phyloP scores from a whole-genome alignment of 2,113 vertebrate species.

The Cyprinodon brontotheroides region DNA sequence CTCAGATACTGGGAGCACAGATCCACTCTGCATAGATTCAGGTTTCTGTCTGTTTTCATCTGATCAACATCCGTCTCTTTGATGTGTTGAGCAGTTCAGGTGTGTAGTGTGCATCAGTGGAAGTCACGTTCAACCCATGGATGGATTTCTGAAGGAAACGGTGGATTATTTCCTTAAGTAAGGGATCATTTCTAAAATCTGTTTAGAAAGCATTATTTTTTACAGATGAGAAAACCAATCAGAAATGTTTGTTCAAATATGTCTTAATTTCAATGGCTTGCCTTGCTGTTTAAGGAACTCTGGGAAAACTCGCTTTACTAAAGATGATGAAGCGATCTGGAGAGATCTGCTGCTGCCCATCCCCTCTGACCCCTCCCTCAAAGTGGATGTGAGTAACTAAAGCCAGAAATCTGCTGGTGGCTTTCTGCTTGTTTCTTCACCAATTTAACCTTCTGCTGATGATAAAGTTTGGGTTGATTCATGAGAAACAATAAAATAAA shows the following conservation, averaged over 20 bases:
- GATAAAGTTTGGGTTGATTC: too few relatives aligned
- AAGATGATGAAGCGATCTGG: slow-evolving; percentile 63
- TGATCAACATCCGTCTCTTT: neutral
- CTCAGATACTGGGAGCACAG: too few relatives aligned
- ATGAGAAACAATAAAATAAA: too few relatives aligned
- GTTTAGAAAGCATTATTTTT: too few relatives aligned
- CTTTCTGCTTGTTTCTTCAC: too few relatives aligned
- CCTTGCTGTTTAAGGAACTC: slow-evolving; percentile 51
- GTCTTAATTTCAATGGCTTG: neutral
- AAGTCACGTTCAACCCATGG: slow-evolving; percentile 48
- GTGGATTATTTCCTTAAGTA: neutral
- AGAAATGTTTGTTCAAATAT: too few relatives aligned
- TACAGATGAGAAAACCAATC: too few relatives aligned
- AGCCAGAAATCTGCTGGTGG: neutral
- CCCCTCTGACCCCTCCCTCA: slow-evolving; percentile 63
- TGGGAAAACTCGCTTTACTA: slow-evolving; percentile 45
- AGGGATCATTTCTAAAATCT: neutral
- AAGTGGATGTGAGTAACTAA: slow-evolving; percentile 71
- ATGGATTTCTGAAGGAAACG: slow-evolving; percentile 21
- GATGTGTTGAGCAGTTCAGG: slow-evolving; percentile 44
- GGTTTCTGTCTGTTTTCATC: neutral
- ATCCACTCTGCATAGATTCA: neutral
- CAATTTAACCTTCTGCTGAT: too few relatives aligned
- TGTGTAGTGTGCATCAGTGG: slow-evolving; percentile 58
- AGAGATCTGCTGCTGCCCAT: slow-evolving; percentile 72